phyloP scores from a whole-genome alignment of 2,113 vertebrate genomes.

The Natator depressus region DNA sequence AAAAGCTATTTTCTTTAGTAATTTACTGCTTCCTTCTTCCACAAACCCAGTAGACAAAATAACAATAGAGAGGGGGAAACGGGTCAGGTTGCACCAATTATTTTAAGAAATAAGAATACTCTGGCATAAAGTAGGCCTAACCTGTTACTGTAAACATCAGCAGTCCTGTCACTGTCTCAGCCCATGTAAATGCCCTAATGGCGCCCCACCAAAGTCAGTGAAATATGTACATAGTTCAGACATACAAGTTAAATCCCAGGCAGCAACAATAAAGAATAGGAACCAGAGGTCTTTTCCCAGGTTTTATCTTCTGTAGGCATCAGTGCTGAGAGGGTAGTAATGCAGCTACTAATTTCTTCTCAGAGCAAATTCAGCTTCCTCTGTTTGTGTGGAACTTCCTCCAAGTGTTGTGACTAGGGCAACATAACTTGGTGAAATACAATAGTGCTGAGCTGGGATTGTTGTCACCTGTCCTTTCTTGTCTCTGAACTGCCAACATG shows the following conservation, averaged over 20 bases:
- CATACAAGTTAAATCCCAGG: conserved; percentile 77
- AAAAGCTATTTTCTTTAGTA: conserved; percentile 76
- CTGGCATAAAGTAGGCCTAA: conserved; percentile 71
- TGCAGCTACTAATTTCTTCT: conserved; percentile 80
- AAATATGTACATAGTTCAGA: conserved; percentile 80
- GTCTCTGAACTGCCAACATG: conserved; percentile 47
- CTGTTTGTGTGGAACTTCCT: conserved; percentile 88
- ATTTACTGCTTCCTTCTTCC: conserved; percentile 85
- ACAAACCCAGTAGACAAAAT: conserved; percentile 77
- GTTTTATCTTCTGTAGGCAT: conserved; percentile 87
- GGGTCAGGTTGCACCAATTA: conserved; percentile 66
- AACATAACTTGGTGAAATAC: conserved; percentile 62
- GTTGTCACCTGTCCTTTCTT: conserved; percentile 81
- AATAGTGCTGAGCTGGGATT: conserved; percentile 58
- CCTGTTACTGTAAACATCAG: conserved; percentile 82
- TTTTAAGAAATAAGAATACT: conserved; percentile 78
- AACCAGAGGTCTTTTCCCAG: conserved; percentile 84
- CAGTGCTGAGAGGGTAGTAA: conserved; percentile 76
- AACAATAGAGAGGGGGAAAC: conserved; percentile 78
- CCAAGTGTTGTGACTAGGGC: conserved; percentile 76
- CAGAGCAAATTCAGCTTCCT: conserved; percentile 83
- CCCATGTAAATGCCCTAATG: conserved; percentile 60
- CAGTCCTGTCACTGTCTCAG: conserved; percentile 71
- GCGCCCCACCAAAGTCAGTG: conserved; percentile 74
- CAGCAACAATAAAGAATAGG: conserved; percentile 84